phyloP scores from a whole-genome alignment of 2,797 vertebrate species.

The Lindbergichthys nudifrons region DNA sequence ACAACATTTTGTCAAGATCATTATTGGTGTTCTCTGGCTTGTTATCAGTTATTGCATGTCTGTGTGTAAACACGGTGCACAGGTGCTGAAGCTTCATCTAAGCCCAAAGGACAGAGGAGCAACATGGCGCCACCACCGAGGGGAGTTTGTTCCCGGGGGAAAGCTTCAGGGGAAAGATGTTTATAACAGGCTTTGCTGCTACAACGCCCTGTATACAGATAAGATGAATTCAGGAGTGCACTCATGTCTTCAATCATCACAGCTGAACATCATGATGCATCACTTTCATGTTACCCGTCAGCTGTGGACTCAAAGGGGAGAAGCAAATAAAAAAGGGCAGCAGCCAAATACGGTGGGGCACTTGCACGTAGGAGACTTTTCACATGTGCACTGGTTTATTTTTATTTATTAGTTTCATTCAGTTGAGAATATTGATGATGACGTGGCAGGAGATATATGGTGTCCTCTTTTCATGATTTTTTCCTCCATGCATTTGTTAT shows the following conservation, averaged over 20 bases:
- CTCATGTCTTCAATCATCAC: neutral
- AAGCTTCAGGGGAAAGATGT: constrained; percentile 4
- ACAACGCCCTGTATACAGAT: neutral
- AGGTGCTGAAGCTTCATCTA: constrained; percentile 23
- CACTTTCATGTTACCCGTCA: too few species aligned
- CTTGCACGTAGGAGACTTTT: too few species aligned
- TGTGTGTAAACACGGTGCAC: neutral
- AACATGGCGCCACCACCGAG: neutral
- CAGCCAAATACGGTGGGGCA: too few species aligned
- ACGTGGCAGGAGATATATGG: too few species aligned
- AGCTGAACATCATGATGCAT: neutral
- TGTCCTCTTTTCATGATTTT: too few species aligned
- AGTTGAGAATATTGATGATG: too few species aligned
- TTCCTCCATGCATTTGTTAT: neutral
- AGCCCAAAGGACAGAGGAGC: constrained; percentile 25
- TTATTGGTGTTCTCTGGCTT: neutral
- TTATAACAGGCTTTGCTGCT: constrained; percentile 6
- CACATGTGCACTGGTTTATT: too few species aligned
- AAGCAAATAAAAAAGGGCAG: too few species aligned
- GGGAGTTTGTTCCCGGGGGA: constrained; percentile 3
- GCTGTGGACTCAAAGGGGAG: too few species aligned
- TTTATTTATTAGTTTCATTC: too few species aligned
- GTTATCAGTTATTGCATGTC: neutral
- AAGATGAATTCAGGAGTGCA: neutral
- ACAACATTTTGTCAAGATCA: neutral